Evolutionary conservation across 2,113 vertebrate species (phyloP).

Genomic region (Planiliza haematocheilus): DNA sequence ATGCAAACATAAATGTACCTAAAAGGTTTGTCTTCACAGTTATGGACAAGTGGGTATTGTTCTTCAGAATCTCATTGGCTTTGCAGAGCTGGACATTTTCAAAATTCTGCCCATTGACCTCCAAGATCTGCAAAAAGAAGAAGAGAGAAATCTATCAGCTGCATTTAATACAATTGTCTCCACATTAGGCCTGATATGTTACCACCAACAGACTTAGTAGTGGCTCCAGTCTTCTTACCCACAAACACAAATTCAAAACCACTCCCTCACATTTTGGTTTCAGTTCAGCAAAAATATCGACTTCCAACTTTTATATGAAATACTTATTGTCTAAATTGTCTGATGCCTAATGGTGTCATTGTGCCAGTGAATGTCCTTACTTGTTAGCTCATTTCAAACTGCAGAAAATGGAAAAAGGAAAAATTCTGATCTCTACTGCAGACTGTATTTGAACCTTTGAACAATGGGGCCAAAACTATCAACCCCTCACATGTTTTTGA

Average conservation of each 20-base stretch:
- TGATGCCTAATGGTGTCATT: not conserved
- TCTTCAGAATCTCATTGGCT: slow-evolving; percentile 98
- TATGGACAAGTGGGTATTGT: slow-evolving; percentile 99
- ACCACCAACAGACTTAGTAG: too few species aligned
- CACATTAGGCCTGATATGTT: too few species aligned
- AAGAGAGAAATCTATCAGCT: slow-evolving; percentile 27
- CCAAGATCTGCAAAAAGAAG: slow-evolving; percentile 89
- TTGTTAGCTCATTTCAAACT: not conserved
- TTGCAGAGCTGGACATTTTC: slow-evolving; percentile 98
- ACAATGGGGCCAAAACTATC: slow-evolving; percentile 8
- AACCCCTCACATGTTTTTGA: not conserved
- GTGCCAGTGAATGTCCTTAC: not conserved
- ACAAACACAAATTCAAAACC: not conserved
- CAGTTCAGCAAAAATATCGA: not conserved
- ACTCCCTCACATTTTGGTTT: not conserved
- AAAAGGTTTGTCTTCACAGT: slow-evolving; percentile 99
- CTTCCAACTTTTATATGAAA: not conserved
- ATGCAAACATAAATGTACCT: slow-evolving; percentile 80
- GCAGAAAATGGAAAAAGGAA: not conserved
- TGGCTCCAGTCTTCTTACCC: not conserved
- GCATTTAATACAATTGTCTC: not conserved
- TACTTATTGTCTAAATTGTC: not conserved
- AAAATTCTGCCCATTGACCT: slow-evolving; percentile 99
- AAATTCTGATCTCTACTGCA: not conserved
- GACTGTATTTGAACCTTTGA: not conserved